These are phyloP conservation scores for Globicephala melas DNA, from an alignment of 2,113 vertebrate species.

Conservation along the genomic window DNA sequence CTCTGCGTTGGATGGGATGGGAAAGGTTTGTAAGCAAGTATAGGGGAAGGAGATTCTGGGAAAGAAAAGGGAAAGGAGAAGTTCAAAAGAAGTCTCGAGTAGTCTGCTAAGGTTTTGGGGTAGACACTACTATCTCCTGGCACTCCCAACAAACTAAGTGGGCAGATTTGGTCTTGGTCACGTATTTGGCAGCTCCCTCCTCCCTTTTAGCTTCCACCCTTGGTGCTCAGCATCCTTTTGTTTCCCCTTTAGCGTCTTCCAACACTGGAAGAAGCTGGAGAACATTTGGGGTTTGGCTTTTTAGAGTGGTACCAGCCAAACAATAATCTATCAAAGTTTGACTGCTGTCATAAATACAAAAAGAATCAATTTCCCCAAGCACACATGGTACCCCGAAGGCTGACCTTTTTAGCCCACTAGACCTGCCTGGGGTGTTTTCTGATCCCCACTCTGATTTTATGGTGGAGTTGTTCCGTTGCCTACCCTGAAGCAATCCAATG, in stretches of 20 bases:
- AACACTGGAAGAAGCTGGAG: background rate
- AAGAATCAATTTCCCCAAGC: background rate
- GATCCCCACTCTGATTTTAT: background rate
- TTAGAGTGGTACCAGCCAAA: background rate
- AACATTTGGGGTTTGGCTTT: background rate
- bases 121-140: background rate
- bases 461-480: background rate
- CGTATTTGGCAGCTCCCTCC: background rate
- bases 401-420: background rate
- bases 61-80: constrained; percentile 28
- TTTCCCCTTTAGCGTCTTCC: background rate
- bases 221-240: background rate
- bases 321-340: background rate
- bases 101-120: background rate
- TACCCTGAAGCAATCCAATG: background rate
- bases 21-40: constrained; percentile 25
- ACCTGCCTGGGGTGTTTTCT: background rate
- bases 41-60: background rate
- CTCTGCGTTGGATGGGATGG: background rate
- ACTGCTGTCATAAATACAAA: background rate
- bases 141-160: background rate
- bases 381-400: background rate
- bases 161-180: background rate
- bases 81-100: background rate
- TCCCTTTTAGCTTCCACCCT: background rate